Percentiles rank a stretch among this genome's conserved stretches.
Evolutionary conservation across 2,888 invertebrate genomes (phyloP).

Genomic region (Stegophylla sp.): DNA sequence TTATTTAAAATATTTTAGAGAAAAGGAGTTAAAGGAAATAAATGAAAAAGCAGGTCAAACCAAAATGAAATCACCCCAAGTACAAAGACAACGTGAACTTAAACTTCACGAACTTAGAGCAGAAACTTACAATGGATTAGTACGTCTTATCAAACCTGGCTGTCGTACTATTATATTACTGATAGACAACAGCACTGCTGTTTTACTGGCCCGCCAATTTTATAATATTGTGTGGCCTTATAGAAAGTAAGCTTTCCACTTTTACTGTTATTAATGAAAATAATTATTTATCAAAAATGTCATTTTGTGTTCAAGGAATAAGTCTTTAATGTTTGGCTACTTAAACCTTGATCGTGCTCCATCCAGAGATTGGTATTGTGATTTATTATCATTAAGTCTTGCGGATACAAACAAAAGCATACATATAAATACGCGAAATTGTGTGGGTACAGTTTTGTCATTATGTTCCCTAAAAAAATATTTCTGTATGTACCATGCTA

Average conservation of each 20-base stretch:
- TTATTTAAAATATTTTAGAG: conserved; percentile 19
- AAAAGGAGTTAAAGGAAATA: conserved; percentile 42
- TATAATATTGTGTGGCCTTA: conserved; percentile 95
- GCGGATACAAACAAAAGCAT: conserved; percentile 78
- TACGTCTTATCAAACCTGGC: conserved; percentile 90
- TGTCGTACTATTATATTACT: conserved; percentile 91
- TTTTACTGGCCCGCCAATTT: conserved; percentile 86
- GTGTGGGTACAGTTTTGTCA: conserved; percentile 93
- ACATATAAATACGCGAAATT: conserved; percentile 93
- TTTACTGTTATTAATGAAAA: conserved; percentile 2
- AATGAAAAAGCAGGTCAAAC: conserved; percentile 32
- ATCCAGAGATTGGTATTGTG: conserved; percentile 82
- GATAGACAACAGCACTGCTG: conserved; percentile 86
- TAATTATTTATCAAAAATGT: neutral
- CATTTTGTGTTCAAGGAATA: conserved; percentile 74
- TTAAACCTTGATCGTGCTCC: conserved; percentile 91
- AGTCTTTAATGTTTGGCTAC: conserved; percentile 93
- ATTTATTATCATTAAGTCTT: conserved; percentile 84
- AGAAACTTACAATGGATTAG: conserved; percentile 94
- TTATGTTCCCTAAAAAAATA: conserved; percentile 96
- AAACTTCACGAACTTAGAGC: conserved; percentile 89
- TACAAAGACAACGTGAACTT: conserved; percentile 68
- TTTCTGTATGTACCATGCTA: conserved; percentile 98
- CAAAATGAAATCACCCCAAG: conserved; percentile 48
- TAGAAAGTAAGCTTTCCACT: conserved; percentile 75